A percentile compares a stretch with the other conserved stretches of the same genome.
These are phyloP conservation scores for Brachionus rubens DNA, from an alignment of 1,140 invertebrate genomes.

Conservation along the genomic window DNA sequence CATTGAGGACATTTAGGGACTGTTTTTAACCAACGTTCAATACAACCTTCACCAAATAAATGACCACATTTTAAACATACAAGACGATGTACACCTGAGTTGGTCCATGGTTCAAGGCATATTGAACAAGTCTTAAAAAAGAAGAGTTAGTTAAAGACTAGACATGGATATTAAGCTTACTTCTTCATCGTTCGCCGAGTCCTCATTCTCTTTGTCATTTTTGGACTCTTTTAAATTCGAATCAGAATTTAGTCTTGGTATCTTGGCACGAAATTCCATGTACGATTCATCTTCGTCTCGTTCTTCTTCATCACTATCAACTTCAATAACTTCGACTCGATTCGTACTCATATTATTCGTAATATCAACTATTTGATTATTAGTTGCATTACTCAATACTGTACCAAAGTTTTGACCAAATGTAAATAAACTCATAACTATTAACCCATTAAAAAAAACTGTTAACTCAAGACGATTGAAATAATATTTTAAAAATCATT, in stretches of 20 bases:
- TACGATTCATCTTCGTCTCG: background rate
- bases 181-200: slow-evolving; percentile 3
- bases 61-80: slow-evolving; percentile 82
- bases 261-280: slow-evolving; percentile 11
- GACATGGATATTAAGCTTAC: no score
- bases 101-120: slow-evolving; percentile 80
- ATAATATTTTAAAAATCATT: background rate
- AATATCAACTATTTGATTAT: background rate
- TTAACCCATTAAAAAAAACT: no score
- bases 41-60: slow-evolving; percentile 78
- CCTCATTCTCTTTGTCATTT: slow-evolving; percentile 15
- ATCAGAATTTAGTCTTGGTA: slow-evolving; percentile 19
- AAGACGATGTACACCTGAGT: slow-evolving; percentile 76
- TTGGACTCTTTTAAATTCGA: slow-evolving; percentile 5
- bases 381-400: background rate
- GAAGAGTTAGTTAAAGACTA: no score
- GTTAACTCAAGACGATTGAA: no score
- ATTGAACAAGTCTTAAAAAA: slow-evolving; percentile 79
- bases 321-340: background rate
- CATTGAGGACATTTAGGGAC: slow-evolving; percentile 76
- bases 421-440: slow-evolving; percentile 28
- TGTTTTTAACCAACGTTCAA: slow-evolving; percentile 72
- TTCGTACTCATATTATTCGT: background rate
- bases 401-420: slow-evolving; percentile 33
- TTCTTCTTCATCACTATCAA: slow-evolving; percentile 6